Percentiles rank a stretch among this genome's conserved stretches.
These are phyloP conservation scores for Adelognathus sp. DNA, from an alignment of 2,888 invertebrate genomes.

Conservation along the genomic window DNA sequence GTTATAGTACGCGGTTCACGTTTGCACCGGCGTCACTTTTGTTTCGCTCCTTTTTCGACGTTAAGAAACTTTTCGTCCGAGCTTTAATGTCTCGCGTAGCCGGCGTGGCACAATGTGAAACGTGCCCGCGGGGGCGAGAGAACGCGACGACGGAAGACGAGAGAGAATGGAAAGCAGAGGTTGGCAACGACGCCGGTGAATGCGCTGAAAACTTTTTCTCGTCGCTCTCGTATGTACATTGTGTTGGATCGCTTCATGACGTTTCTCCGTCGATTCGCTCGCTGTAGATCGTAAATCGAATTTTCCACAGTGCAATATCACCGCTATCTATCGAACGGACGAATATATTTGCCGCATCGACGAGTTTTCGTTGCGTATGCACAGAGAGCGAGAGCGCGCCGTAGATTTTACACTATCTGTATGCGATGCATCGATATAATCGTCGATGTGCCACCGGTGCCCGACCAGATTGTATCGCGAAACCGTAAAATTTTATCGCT, in stretches of 20 bases:
- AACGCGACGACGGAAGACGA: neutral
- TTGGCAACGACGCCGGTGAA: neutral
- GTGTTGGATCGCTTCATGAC: neutral
- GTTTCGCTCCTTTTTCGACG: neutral
- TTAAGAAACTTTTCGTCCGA: neutral
- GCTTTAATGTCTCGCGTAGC: slow-evolving; percentile 3
- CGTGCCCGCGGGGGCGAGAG: neutral
- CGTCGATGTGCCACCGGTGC: neutral
- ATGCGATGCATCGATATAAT: slow-evolving; percentile 9
- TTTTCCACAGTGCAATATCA: slow-evolving; percentile 7
- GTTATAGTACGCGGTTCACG: no score
- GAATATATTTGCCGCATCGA: slow-evolving; percentile 2
- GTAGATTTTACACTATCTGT: neutral
- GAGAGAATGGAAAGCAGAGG: neutral
- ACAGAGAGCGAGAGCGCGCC: no score
- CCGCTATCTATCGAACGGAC: slow-evolving; percentile 15
- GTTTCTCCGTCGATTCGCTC: neutral
- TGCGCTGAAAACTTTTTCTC: neutral
- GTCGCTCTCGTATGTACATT: neutral
- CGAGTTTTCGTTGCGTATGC: neutral
- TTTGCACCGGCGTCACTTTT: neutral
- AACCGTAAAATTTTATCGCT: slow-evolving; percentile 45
- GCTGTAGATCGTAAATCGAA: neutral
- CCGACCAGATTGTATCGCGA: neutral
- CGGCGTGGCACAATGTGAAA: no score